These are phyloP conservation scores for Ecliptopera silaceata DNA, from an alignment of 2,888 invertebrate species.

Conservation along the genomic window DNA sequence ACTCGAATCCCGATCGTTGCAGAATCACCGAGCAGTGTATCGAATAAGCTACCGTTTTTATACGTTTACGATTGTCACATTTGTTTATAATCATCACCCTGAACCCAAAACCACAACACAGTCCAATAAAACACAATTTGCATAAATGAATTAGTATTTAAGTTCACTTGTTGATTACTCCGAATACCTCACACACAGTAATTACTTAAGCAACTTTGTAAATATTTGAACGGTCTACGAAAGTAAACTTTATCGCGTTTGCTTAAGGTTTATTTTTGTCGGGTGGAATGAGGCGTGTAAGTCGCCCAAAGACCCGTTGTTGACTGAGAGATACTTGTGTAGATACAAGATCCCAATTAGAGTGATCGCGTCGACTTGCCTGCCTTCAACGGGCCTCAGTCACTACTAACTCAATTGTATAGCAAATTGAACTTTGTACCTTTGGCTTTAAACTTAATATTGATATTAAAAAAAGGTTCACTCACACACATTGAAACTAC, in stretches of 20 bases:
- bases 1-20: no score
- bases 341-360: slow-evolving; percentile 41
- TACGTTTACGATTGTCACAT: no score
- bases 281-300: slow-evolving; percentile 28
- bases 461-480: no score
- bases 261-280: slow-evolving; percentile 17
- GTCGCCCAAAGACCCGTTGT: slow-evolving; percentile 31
- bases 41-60: no score
- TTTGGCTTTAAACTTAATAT: neutral
- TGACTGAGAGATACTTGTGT: slow-evolving; percentile 37
- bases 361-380: slow-evolving; percentile 36
- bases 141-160: slow-evolving; percentile 24
- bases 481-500: no score
- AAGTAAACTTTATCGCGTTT: slow-evolving; percentile 17
- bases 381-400: slow-evolving; percentile 29
- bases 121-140: slow-evolving; percentile 20
- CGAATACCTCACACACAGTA: slow-evolving; percentile 31
- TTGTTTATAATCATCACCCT: neutral
- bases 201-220: slow-evolving; percentile 25
- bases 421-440: neutral
- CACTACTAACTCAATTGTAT: slow-evolving; percentile 3
- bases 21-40: no score
- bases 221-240: slow-evolving; percentile 19
- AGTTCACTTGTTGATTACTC: slow-evolving; percentile 29
- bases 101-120: slow-evolving; percentile 18